These are phyloP conservation scores for Ceuthmochares aereus DNA, from an alignment of 2,113 vertebrate species.

Conservation along the genomic window DNA sequence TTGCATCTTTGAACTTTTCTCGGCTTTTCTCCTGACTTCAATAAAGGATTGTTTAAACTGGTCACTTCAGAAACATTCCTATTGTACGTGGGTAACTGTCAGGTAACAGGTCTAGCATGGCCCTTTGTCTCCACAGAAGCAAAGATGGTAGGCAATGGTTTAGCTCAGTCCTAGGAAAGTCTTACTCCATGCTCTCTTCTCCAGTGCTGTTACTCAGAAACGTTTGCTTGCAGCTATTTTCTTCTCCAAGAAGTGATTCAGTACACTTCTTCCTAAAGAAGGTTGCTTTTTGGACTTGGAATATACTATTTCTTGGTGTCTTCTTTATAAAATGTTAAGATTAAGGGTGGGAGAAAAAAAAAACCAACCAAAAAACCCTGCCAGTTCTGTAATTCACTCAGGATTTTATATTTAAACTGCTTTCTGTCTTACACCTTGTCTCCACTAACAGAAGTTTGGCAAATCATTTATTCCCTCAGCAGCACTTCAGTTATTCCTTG, in stretches of 20 bases:
- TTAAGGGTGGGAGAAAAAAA: not conserved
- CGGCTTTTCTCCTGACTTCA: not conserved
- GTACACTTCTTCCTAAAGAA: not conserved
- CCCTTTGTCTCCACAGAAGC: not conserved
- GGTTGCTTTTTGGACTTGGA: not conserved
- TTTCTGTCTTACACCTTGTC: slow-evolving; percentile 45
- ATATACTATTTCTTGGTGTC: not conserved
- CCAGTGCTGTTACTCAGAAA: not conserved
- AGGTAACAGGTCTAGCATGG: not conserved
- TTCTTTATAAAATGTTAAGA: not conserved
- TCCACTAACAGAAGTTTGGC: slow-evolving; percentile 11
- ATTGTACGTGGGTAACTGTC: not conserved
- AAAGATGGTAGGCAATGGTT: not conserved
- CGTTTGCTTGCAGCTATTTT: not conserved
- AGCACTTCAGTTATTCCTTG: not conserved
- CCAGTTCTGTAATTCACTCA: slow-evolving; percentile 8
- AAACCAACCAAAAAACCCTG: not conserved
- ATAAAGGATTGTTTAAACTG: not conserved
- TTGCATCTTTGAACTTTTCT: not conserved
- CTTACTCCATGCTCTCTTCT: not conserved
- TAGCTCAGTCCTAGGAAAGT: not conserved
- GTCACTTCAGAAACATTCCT: not conserved
- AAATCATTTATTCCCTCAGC: slow-evolving; percentile 31
- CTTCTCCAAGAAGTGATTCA: not conserved
- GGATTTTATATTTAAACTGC: slow-evolving; percentile 26